Evolutionary conservation across 2,797 vertebrate species (phyloP).

Genomic region (Pterois miles): DNA sequence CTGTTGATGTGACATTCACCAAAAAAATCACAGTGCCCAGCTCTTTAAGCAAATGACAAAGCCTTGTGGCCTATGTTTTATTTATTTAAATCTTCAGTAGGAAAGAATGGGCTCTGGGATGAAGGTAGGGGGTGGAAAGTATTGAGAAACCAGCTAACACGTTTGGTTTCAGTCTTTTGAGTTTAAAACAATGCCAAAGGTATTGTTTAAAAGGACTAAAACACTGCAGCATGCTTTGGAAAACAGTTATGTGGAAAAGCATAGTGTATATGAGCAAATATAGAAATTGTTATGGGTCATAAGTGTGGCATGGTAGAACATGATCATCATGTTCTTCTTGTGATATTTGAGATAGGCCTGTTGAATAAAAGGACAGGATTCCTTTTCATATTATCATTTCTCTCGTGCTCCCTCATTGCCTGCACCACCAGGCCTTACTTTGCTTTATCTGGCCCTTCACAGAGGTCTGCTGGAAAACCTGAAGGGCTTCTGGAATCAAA

Average conservation of each 20-base stretch:
- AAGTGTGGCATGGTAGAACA: slow-evolving; percentile 53
- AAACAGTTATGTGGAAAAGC: background rate
- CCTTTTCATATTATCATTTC: slow-evolving; percentile 63
- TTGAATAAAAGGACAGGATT: slow-evolving; percentile 52
- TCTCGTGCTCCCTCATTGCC: slow-evolving; percentile 48
- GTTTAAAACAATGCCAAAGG: background rate
- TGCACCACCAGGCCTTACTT: slow-evolving; percentile 65
- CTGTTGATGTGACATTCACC: background rate
- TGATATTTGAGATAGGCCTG: slow-evolving; percentile 15
- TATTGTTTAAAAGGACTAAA: background rate
- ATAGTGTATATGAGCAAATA: background rate
- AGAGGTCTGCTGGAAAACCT: slow-evolving; percentile 81
- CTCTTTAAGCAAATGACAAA: background rate
- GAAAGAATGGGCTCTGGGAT: background rate
- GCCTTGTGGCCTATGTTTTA: background rate
- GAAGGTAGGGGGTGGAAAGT: background rate
- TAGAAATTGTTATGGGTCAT: slow-evolving; percentile 8
- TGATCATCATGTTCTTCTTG: slow-evolving; percentile 24
- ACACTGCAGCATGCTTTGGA: background rate
- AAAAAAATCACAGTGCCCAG: background rate
- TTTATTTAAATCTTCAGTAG: background rate
- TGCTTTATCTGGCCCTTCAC: slow-evolving; percentile 80
- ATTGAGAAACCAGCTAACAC: background rate
- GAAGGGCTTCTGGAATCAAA: slow-evolving; percentile 82
- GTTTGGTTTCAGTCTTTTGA: background rate